Conservation (phyloP, 2,113 vertebrate species). For the Poeciliopsis retropinna region DNA sequence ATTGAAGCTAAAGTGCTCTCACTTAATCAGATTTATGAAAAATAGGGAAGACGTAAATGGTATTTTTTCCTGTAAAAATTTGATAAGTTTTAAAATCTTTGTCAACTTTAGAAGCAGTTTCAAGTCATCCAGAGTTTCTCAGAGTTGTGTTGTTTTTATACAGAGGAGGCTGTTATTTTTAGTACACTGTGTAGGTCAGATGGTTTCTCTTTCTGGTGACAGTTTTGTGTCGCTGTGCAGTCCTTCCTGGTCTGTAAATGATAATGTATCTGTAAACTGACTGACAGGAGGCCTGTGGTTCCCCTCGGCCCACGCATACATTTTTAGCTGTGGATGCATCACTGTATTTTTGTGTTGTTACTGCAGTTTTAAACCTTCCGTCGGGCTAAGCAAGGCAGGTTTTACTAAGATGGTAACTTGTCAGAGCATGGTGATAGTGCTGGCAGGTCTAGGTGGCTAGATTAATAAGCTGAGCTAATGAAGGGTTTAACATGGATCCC, state of each 20-base stretch:
- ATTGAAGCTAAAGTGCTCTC: neutral
- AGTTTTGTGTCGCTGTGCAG: neutral
- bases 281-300: conserved; percentile 20
- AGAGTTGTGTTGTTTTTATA: neutral
- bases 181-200: neutral
- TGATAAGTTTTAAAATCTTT: no score
- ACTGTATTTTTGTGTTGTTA: neutral
- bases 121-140: neutral
- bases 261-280: conserved; percentile 34
- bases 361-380: neutral
- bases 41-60: neutral
- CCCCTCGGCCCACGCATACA: conserved; percentile 33
- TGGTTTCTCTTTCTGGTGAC: neutral
- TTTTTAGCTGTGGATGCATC: conserved; percentile 15
- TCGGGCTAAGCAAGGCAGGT: neutral
- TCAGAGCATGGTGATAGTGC: neutral
- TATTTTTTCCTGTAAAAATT: no score
- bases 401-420: neutral
- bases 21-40: neutral
- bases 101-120: neutral
- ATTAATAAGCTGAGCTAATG: no score
- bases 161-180: neutral
- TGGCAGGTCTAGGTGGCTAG: neutral
- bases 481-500: no score
- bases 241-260: conserved; percentile 18